Evolutionary conservation across 2,113 vertebrate genomes (phyloP).

Genomic region (Nannospalax galili): DNA sequence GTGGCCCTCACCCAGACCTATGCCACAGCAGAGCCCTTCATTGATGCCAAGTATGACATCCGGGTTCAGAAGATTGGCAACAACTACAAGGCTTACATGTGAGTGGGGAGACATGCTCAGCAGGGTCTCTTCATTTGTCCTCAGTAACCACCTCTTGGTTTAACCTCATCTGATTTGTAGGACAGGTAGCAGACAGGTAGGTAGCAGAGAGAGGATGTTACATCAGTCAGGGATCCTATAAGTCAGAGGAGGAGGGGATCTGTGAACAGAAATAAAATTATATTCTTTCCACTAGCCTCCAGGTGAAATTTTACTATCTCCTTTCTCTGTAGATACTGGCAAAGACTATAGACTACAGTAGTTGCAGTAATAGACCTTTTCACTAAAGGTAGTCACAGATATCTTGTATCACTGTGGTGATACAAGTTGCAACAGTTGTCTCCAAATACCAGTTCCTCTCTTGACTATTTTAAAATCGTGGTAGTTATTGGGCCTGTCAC

Average conservation of each 20-base stretch:
- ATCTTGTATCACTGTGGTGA: neutral
- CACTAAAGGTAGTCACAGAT: neutral
- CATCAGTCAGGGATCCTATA: neutral
- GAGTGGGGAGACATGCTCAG: slow-evolving; percentile 72
- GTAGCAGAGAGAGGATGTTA: neutral
- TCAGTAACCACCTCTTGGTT: neutral
- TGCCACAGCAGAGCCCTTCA: slow-evolving; percentile 96
- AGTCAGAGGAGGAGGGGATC: neutral
- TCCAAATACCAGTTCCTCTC: neutral
- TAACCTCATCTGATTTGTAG: neutral
- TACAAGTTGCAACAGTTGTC: neutral
- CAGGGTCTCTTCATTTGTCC: neutral
- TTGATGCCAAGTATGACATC: slow-evolving; percentile 99
- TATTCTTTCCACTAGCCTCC: slow-evolving; percentile 2
- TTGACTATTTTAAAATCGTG: neutral
- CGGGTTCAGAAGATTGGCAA: slow-evolving; percentile 97
- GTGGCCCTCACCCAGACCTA: slow-evolving; percentile 99
- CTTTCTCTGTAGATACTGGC: neutral
- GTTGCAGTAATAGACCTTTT: neutral
- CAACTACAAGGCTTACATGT: slow-evolving; percentile 99
- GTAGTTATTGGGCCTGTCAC: neutral
- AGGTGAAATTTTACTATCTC: neutral
- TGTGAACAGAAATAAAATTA: slow-evolving; percentile 30
- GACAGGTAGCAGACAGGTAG: slow-evolving; percentile 1
- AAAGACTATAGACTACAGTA: neutral